Base-by-base conservation (phyloP, 1,140 invertebrate genomes). In the Cydia strobilella region DNA sequence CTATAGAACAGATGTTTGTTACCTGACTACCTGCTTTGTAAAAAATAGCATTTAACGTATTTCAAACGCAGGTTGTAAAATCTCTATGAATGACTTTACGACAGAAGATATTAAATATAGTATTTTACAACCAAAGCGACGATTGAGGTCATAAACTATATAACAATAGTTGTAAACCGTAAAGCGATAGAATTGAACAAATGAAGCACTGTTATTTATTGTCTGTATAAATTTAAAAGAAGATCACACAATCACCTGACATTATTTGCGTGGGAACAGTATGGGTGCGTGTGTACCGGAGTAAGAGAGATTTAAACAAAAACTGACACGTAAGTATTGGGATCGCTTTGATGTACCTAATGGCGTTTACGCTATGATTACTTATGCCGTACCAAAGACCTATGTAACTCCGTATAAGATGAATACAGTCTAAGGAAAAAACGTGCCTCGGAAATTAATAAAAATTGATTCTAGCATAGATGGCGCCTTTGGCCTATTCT, bases 221-320 rank as follows among this genome's bases (percentile, higher is more conserved):
- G 35, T 69, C 31, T 39, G 65, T 42, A 15, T 15, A 3, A 65
- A 31, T 35, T 69, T 59, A 7, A 23, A 18, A 69, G 27, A 69
- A 69, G 65, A 69, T 35, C 65, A 31, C 23, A 69, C 65, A 69
- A 35, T 69, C 35, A 35, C 27, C 31, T 69, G 65, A 10, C 31
- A 35, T 35, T 39, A 69, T 69, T 69, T 20, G 23, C 65, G 65
- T 69, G 65, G 65, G 65, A 69, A 69, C 31, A 69, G 20, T 69
- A 35, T 69, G 27, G 65, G 65, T 42, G 65, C 65, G 31, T 20
- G 25, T 39, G 65, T 69, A 69, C 35, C 31, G 18, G 31, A 69
- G 54, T 59, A 59, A 12, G 54, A 23, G 54, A 59, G 23, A 59
- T 23, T n/a, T n/a, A 3, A 10, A 23, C 20, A 59, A 59, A 59